phyloP scores from a whole-genome alignment of 2,888 invertebrate genomes.

The Anorthoa munda region DNA sequence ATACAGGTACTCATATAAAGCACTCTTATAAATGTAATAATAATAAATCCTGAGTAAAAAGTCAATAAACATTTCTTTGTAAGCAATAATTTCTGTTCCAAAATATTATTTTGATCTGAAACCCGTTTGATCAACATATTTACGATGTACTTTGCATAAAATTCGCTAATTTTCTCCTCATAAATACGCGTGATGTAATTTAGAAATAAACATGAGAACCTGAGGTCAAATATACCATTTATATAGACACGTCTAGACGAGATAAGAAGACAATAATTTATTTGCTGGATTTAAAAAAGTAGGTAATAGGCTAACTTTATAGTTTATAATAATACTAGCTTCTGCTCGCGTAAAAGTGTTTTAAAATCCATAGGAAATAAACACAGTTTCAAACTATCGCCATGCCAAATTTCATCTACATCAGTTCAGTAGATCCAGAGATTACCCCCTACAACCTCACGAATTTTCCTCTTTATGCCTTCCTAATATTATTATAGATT shows the following conservation, averaged over 20 bases:
- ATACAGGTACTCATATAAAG: neutral
- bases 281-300: neutral
- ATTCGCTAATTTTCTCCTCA: slow-evolving; percentile 4
- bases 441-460: too few species aligned
- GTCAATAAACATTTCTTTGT: slow-evolving; percentile 21
- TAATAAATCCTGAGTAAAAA: slow-evolving; percentile 11
- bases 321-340: too few species aligned
- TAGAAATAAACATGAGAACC: neutral
- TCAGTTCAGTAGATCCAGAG: too few species aligned
- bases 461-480: too few species aligned
- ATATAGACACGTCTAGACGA: neutral
- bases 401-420: too few species aligned
- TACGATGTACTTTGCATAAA: slow-evolving; percentile 43
- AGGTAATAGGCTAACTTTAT: neutral
- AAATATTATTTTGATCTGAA: slow-evolving; percentile 26
- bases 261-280: neutral
- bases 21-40: neutral
- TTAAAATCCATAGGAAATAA: too few species aligned
- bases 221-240: slow-evolving; percentile 13
- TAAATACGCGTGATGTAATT: slow-evolving; percentile 3
- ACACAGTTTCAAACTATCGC: too few species aligned
- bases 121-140: slow-evolving; percentile 44
- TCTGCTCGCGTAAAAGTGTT: too few species aligned
- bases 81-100: slow-evolving; percentile 5
- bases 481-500: too few species aligned